phyloP scores from a whole-genome alignment of 2,113 vertebrate species.

The Dasypus novemcinctus region DNA sequence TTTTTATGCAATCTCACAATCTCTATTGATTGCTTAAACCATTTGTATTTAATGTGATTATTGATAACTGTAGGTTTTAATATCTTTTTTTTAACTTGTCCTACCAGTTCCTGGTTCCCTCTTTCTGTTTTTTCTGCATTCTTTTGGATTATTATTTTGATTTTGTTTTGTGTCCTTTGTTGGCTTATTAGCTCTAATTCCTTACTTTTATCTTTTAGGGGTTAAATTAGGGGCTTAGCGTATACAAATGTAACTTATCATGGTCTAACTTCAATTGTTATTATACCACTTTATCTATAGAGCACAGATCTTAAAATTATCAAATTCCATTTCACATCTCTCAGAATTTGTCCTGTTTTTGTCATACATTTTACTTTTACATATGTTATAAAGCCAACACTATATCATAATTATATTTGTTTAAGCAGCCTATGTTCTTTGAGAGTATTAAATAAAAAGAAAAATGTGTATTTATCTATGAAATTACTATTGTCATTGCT shows the following conservation, averaged over 20 bases:
- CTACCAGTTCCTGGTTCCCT: background rate
- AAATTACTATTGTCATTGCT: background rate
- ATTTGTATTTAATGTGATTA: background rate
- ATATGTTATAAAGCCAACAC: too few relatives aligned
- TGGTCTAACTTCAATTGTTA: background rate
- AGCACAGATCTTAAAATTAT: too few relatives aligned
- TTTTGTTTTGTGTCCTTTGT: background rate
- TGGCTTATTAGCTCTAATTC: background rate
- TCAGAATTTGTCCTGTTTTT: too few relatives aligned
- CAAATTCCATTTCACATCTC: too few relatives aligned
- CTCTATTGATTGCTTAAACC: too few relatives aligned
- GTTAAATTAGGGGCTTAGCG: background rate
- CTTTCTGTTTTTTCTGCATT: background rate
- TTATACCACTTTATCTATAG: background rate
- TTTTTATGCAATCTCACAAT: too few relatives aligned
- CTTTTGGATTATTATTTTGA: background rate
- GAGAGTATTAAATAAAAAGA: too few relatives aligned
- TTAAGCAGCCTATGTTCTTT: too few relatives aligned
- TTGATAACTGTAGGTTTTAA: background rate
- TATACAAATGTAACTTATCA: background rate
- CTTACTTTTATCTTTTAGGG: background rate
- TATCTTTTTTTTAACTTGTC: background rate
- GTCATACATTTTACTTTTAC: too few relatives aligned
- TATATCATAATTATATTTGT: too few relatives aligned
- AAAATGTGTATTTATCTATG: background rate